These are phyloP conservation scores for Pangasianodon hypophthalmus DNA, from an alignment of 2,113 vertebrate genomes.

Conservation along the genomic window DNA sequence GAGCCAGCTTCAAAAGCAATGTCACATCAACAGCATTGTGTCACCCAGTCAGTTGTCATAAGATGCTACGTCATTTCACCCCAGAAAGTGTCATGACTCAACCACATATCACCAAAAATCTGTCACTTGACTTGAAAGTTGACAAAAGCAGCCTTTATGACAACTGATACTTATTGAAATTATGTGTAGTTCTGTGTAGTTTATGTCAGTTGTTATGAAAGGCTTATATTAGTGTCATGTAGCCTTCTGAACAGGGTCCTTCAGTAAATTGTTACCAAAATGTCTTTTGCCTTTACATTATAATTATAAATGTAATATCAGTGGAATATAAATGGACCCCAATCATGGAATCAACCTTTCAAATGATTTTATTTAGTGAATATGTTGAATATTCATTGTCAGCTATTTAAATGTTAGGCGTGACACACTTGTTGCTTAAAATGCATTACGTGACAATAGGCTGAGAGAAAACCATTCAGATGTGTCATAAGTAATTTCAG, in stretches of 20 bases:
- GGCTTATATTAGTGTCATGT: not conserved
- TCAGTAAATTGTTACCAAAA: not conserved
- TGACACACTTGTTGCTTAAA: conserved; percentile 3
- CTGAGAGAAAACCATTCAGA: conserved; percentile 33
- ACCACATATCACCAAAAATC: not conserved
- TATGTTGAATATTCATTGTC: not conserved
- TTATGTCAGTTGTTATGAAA: not conserved
- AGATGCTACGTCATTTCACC: not conserved
- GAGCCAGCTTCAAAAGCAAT: not conserved
- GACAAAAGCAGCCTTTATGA: not conserved
- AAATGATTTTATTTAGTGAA: not conserved
- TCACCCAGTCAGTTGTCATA: not conserved
- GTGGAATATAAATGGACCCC: not conserved
- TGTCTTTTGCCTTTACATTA: not conserved
- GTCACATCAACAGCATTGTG: not conserved
- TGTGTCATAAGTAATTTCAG: conserved; percentile 38
- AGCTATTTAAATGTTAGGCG: not conserved
- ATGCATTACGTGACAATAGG: conserved; percentile 3
- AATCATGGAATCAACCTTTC: not conserved
- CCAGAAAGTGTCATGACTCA: not conserved
- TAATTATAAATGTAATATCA: not conserved
- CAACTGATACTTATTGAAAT: not conserved
- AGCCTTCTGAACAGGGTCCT: not conserved
- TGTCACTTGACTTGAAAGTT: not conserved
- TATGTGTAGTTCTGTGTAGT: not conserved